Percentiles rank a stretch among this genome's conserved stretches.
Evolutionary conservation across 2,797 vertebrate species (phyloP).

Genomic region (Gymnoscopelus braueri): DNA sequence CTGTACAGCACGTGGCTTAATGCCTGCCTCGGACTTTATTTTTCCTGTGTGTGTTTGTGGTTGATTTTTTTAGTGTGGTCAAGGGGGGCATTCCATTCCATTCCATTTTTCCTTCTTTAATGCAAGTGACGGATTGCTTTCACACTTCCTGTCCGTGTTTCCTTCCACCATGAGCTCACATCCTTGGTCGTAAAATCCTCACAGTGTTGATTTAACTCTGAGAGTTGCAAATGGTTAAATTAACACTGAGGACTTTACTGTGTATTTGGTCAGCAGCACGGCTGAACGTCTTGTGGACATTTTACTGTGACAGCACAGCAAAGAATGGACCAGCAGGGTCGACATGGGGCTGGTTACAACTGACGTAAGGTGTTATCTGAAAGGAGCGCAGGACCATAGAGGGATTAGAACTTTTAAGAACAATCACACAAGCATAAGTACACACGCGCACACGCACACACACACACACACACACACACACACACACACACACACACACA

Average conservation of each 20-base stretch:
- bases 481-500: conserved; percentile 24
- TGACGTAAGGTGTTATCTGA: conserved; percentile 24
- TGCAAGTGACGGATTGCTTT: conserved; percentile 47
- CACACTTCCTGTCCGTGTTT: conserved; percentile 54
- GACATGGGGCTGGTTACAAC: conserved; percentile 7
- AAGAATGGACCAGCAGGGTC: not conserved
- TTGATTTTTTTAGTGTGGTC: too few species aligned
- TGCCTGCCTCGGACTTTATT: not conserved
- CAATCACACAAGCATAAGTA: conserved; percentile 43
- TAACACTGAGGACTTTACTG: too few species aligned
- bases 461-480: conserved; percentile 16
- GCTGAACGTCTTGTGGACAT: too few species aligned
- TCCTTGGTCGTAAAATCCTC: conserved; percentile 33
- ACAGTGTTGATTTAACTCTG: too few species aligned
- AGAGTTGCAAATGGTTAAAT: too few species aligned
- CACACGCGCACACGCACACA: conserved; percentile 9
- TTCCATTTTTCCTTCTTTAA: too few species aligned
- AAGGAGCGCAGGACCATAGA: conserved; percentile 30
- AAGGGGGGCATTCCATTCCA: too few species aligned
- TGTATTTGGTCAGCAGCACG: too few species aligned
- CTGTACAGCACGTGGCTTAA: not conserved
- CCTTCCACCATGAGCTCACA: conserved; percentile 52
- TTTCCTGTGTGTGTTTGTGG: not conserved
- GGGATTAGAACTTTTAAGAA: conserved; percentile 42
- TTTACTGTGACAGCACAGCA: too few species aligned